Percentiles rank a stretch among this genome's conserved stretches.
Conservation (phyloP, 2,113 vertebrate genomes). For the Sylvilagus bachmani region DNA sequence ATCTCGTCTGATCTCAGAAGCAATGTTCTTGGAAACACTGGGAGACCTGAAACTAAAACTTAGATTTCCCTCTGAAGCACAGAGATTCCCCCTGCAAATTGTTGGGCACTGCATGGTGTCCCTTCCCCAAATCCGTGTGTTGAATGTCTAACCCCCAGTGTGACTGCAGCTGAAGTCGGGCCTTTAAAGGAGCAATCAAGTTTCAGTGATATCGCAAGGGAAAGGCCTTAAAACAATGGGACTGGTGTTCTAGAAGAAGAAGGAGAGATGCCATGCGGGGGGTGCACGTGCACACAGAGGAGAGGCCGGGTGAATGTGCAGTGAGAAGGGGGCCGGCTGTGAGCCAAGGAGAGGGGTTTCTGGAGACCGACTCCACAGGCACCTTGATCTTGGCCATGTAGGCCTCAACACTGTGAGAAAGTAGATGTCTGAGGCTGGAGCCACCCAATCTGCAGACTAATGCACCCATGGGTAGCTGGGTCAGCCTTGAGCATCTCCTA, state of each 20-base stretch:
- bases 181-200: constrained; percentile 41
- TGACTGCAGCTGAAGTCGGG: background rate
- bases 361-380: background rate
- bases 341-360: background rate
- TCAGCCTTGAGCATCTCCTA: background rate
- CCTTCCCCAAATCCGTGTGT: background rate
- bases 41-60: background rate
- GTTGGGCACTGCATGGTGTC: background rate
- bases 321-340: background rate
- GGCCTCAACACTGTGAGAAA: background rate
- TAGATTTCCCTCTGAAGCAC: background rate
- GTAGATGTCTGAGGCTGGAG: background rate
- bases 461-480: background rate
- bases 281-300: background rate
- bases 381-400: background rate
- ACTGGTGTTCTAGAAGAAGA: background rate
- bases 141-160: background rate
- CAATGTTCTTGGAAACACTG: background rate
- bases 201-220: background rate
- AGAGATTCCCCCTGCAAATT: background rate
- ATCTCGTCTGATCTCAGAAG: no score
- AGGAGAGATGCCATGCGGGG: background rate
- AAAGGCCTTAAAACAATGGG: background rate
- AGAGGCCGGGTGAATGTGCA: background rate
- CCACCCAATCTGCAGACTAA: background rate